Evolutionary conservation across 2,797 vertebrate species (phyloP).

Genomic region (Calcarius lapponicus): DNA sequence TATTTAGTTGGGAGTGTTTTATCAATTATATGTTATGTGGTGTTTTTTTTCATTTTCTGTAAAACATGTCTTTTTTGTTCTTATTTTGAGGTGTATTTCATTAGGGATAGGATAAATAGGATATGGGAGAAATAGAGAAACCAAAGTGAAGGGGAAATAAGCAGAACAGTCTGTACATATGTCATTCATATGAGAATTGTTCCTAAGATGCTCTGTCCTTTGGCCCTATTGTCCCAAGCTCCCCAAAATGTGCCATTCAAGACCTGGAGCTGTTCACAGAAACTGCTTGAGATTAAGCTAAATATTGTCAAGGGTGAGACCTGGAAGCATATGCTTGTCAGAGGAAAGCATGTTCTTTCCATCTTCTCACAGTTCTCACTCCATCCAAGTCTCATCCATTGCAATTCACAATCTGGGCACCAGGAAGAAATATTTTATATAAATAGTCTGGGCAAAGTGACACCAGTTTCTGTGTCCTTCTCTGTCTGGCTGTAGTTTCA

Average conservation of each 20-base stretch:
- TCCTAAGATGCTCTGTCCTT: neutral
- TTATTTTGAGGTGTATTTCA: neutral
- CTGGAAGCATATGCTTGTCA: neutral
- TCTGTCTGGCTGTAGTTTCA: neutral
- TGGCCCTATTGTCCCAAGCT: neutral
- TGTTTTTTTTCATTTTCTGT: neutral
- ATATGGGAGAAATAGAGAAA: neutral
- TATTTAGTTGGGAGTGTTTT: neutral
- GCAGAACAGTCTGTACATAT: neutral
- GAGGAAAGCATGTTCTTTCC: neutral
- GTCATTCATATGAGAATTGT: neutral
- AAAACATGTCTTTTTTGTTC: neutral
- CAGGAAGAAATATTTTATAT: neutral
- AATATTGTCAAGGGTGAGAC: neutral
- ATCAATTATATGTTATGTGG: neutral
- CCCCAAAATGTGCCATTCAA: neutral
- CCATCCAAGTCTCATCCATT: neutral
- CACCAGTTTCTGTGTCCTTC: neutral
- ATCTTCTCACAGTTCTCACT: neutral
- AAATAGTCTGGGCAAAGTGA: neutral
- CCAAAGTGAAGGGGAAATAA: neutral
- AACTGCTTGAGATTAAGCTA: neutral
- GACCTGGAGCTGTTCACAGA: neutral
- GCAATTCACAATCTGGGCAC: neutral
- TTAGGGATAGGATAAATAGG: neutral